Evolutionary conservation across 2,113 vertebrate species (phyloP).

Genomic region (Carassius gibelio): DNA sequence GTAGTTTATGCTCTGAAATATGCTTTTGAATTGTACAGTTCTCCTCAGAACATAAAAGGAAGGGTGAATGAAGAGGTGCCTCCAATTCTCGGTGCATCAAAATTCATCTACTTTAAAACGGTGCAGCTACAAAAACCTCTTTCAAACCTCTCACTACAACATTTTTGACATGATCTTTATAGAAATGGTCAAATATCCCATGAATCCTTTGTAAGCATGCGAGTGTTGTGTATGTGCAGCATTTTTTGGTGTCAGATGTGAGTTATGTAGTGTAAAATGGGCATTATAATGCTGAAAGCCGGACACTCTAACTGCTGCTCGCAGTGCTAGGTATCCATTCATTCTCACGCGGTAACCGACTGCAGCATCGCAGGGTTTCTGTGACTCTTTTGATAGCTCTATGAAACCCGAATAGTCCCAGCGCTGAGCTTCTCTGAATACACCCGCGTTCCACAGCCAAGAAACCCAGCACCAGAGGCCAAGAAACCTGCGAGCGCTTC

Average conservation of each 20-base stretch:
- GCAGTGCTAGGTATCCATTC: not conserved
- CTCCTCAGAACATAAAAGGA: not conserved
- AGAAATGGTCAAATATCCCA: not conserved
- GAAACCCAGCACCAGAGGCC: slow-evolving; percentile 54
- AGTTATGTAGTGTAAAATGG: not conserved
- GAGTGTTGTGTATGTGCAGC: not conserved
- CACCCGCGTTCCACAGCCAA: slow-evolving; percentile 57
- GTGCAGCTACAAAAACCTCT: not conserved
- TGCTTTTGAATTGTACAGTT: not conserved
- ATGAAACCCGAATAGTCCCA: slow-evolving; percentile 68
- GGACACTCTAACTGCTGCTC: not conserved
- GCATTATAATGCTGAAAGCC: not conserved
- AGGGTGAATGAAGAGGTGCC: not conserved
- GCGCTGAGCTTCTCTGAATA: slow-evolving; percentile 63
- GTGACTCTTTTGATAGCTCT: slow-evolving; percentile 66
- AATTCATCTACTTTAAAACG: not conserved
- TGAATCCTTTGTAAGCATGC: not conserved
- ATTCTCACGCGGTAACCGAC: slow-evolving; percentile 6
- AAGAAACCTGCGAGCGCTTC: slow-evolving; percentile 58
- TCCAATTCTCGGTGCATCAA: not conserved
- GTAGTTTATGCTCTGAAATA: slow-evolving; percentile 52
- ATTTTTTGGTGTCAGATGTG: not conserved
- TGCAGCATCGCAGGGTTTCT: slow-evolving; percentile 53
- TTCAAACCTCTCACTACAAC: not conserved
- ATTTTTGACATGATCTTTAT: not conserved